Conservation (phyloP, 2,113 vertebrate species). For the Microcebus murinus region DNA sequence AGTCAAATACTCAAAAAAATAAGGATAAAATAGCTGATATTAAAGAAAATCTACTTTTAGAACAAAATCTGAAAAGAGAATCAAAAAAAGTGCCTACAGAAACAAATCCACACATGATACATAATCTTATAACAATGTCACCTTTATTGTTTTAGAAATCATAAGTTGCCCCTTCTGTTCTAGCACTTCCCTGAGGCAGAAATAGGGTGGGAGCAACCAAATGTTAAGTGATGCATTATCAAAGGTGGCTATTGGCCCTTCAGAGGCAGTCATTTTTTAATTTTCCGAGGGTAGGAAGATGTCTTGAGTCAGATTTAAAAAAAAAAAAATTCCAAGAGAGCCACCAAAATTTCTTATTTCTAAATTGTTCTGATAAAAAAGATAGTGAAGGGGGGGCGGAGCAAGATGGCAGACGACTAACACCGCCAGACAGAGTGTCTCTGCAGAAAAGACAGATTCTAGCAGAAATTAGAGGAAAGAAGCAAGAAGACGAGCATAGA, state of each 20-base stretch:
- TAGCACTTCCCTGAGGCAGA: slow-evolving; percentile 10
- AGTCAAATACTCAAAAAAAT: slow-evolving; percentile 36
- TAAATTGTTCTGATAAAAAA: not conserved
- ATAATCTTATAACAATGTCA: not conserved
- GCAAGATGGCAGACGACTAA: too few relatives aligned
- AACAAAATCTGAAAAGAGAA: not conserved
- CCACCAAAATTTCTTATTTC: slow-evolving; percentile 7
- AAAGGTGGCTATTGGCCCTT: not conserved
- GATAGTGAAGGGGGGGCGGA: too few relatives aligned
- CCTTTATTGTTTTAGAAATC: not conserved
- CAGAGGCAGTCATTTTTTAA: slow-evolving; percentile 28
- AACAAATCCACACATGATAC: not conserved
- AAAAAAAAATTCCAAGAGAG: not conserved
- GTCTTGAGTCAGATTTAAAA: not conserved
- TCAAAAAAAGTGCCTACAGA: not conserved
- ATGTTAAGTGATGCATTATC: not conserved
- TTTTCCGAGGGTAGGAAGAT: not conserved
- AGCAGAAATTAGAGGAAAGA: too few relatives aligned
- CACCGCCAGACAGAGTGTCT: too few relatives aligned
- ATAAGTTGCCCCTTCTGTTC: not conserved
- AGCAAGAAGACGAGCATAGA: too few relatives aligned
- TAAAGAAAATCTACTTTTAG: not conserved
- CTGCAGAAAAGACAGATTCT: too few relatives aligned
- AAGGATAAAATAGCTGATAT: not conserved
- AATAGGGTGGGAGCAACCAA: not conserved